These are phyloP conservation scores for Telmatherina bonti DNA, from an alignment of 2,797 vertebrate species.

Conservation along the genomic window DNA sequence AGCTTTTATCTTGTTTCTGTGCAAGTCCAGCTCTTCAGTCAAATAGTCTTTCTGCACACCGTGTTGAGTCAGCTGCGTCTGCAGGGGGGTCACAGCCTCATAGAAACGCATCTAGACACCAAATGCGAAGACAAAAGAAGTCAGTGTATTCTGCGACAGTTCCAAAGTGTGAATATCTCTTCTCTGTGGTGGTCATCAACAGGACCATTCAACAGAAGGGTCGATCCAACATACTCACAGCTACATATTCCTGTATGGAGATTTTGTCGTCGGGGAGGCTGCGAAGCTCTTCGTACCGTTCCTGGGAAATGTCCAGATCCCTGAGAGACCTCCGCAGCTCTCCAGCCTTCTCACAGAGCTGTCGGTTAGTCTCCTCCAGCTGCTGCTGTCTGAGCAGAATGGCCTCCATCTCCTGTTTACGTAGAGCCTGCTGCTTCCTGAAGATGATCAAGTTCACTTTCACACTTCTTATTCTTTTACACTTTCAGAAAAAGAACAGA, in stretches of 20 bases:
- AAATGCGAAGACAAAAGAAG: background rate
- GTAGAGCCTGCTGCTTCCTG: slow-evolving; percentile 92
- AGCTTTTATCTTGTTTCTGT: slow-evolving; percentile 86
- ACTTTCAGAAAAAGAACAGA: background rate
- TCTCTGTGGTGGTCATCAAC: background rate
- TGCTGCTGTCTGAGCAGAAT: slow-evolving; percentile 93
- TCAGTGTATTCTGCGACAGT: background rate
- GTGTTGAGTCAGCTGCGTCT: slow-evolving; percentile 86
- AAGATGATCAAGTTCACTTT: background rate
- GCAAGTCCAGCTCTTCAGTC: slow-evolving; percentile 86
- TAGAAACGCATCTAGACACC: slow-evolving; percentile 83
- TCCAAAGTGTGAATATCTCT: background rate
- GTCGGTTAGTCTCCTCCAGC: slow-evolving; percentile 92
- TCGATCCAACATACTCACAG: slow-evolving; percentile 82
- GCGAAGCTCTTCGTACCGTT: slow-evolving; percentile 88
- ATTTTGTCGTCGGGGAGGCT: slow-evolving; percentile 90
- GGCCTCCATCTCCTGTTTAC: slow-evolving; percentile 96
- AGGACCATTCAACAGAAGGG: background rate
- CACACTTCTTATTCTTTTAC: background rate
- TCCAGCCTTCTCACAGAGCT: slow-evolving; percentile 90
- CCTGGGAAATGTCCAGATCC: slow-evolving; percentile 90
- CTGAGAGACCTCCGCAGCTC: slow-evolving; percentile 89
- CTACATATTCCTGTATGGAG: slow-evolving; percentile 94
- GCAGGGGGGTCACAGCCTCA: slow-evolving; percentile 88
- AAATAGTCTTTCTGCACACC: slow-evolving; percentile 84